Base-by-base conservation (phyloP, 2,797 vertebrate genomes). In the Moxostoma hubbsi region DNA sequence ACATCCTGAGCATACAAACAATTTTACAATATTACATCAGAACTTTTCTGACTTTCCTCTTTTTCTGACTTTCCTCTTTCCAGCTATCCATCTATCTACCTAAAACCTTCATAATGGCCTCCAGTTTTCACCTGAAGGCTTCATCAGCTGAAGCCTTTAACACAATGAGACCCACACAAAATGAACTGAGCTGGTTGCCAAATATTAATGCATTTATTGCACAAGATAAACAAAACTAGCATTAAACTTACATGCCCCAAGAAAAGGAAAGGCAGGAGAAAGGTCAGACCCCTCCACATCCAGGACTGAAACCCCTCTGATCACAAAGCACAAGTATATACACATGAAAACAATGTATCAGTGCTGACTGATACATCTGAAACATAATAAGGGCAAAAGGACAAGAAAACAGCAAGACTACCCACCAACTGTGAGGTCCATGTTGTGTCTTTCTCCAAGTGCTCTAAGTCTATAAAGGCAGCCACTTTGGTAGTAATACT, bases 261-360 rank as follows among this genome's bases (percentile, higher is more conserved):
- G 93, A 99, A 99, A 75, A 99, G 91, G 85, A 99, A 98, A 5
- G 98, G 98, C 51, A 99, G 94, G 63, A 99, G 92, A 88, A 99
- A 99, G 51, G 97, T 97, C 84, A 99, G 91, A 45, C 97, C 97
- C 85, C 97, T 93, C 96, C 98, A 99, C 98, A 99, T 99, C 97
- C 97, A 99, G 9, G 98, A 99, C 91, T 99, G 98, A 92, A 99
- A 99, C 36, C 98, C 97, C 92, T 99, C 97, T 99, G 92, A 36
- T 80, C 8, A 73, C 3, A 80, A 62, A 70, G 36, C 24, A 62
- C 46, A 70, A 16, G 36, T 5, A 0, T 13, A 43, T 50, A 45
- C 46, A 58, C 4, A 6, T 15, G 4, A 5, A 57, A 5, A 73
- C 16, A 74, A 24, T 69, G 0, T 64, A 16, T 57, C 3, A 47